Evolutionary conservation across 2,113 vertebrate species (phyloP), one percentile per base, ranked within the genome.

Genomic region (Marmota monax): DNA sequence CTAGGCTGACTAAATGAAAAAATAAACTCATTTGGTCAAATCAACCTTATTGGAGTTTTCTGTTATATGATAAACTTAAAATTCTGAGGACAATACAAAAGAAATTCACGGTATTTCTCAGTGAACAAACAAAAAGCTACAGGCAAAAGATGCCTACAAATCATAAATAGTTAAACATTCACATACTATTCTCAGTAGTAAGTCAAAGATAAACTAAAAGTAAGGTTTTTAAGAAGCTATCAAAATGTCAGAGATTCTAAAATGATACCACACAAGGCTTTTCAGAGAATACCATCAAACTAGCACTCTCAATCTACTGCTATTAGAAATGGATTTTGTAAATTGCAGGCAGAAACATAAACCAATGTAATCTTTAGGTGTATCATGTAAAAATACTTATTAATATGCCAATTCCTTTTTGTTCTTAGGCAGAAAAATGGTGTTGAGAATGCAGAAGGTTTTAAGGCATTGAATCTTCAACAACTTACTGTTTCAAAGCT

Each of bases 401-500:
- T 76, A 95, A 78, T 6, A 80, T 2, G 17, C 17, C 51, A 93
- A 95, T 86, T 94, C n/a, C 53, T 39, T n/a, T 27, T 87, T 39
- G 20, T 23, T 90, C 58, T 84, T 70, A 42, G 14, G 72, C 22
- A 14, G 51, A 88, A 48, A 45, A 58, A 90, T 14, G 9, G 17
- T 37, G 90, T 1, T 90, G 22, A 70, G 93, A 95, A 84, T 56
- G 7, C 61, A 89, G 70, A 89, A 7, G 32, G 88, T 84, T 94
- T 27, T 56, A 70, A 83, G 69, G 53, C 48, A 93, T 29, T 56
- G 42, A 95, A 58, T 84, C 34, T 86, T 37, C 29, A 95, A 51
- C 32, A 93, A 97, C 99, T 98, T 98, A 99, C 99, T 96, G 99
- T 99, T 98, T 99, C 99, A 99, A 99, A 99, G 98, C 99, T 99